Evolutionary conservation across 2,113 vertebrate species (phyloP), one percentile per base, ranked within the genome.

Genomic region (Takifugu flavidus): DNA sequence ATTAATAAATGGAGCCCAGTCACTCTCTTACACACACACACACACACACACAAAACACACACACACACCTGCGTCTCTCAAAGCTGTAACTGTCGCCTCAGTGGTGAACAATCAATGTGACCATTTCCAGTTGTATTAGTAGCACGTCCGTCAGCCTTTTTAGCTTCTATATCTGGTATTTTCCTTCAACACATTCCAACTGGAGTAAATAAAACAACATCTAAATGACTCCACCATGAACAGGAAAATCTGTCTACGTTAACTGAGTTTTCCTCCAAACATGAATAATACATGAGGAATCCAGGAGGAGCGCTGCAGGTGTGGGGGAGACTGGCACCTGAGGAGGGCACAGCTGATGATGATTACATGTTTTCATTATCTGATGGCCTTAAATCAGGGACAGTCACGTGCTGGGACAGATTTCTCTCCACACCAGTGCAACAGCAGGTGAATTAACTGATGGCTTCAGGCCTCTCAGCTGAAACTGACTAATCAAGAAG

Each of bases 311-410:
- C 67, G 25, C 66, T 64, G 73, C 63, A 13, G 72, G 72, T 47
- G 62, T 47, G 62, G 26, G 61, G 62, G 65, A 60, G 56, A 61
- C 28, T 72, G 67, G 62, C 31, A 39, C 54, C 63, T 54, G 75
- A 70, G 29, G 53, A 74, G 72, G 62, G 59, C 64, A 15, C 51
- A 2, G 61, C 49, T 56, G 63, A 78, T 52, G 65, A 70, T 77
- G 74, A 78, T 82, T 62, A 73, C 60, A 65, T 73, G 76, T 80
- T 84, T 84, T 84, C 83, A 84, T 84, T 75, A 86, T 70, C 72
- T 70, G 78, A 83, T 75, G 70, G 58, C 61, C 82, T 78, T 67
- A 71, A 78, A 81, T 79, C 74, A 70, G 76, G 73, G 68, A 72
- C 67, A 73, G 74, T 58, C 54, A 14, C 75, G 73, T 65, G 58